Base-by-base conservation (phyloP, 2,797 vertebrate genomes). In the Leucoraja ocellata region DNA sequence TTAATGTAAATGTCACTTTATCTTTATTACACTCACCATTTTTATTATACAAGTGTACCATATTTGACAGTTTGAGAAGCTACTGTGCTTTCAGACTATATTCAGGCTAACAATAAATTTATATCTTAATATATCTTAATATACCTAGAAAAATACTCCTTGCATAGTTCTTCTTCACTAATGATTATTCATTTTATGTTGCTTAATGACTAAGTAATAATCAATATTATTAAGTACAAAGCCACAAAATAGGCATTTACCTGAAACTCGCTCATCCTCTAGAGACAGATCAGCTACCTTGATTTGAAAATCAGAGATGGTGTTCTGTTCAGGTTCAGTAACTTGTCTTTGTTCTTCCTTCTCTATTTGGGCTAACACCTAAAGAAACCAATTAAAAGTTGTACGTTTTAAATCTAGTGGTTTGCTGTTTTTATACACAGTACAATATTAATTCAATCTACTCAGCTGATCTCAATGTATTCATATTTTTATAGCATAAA, bases 311-410 rank as follows among this genome's bases (percentile, higher is more conserved):
- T 39, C 54, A 39, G 25, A 4, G 0, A 10, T 28, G 28, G 58
- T 76, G 28, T 76, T 76, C 90, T 14, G 28, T 73, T 92, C 71
- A 13, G 23, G 23, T 92, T 92, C 90, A 28, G 21, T n/a, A 11
- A 14, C 36, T 54, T 46, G 9, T 54, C 23, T 92, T 76, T 92
- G 90, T 76, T 94, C 93, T 93, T 94, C 93, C 11, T 94, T 94
- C 94, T 96, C 96, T 94, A 96, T 94, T 95, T 96, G 96, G 95
- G 94, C 94, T 14, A 96, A 80, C 76, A 97, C 94, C 98, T 99
- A 94, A 90, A 93, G 94, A 93, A 94, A 94, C 10, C 46, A 86
- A 92, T 58, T 9, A 36, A 92, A 73, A 71, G 21, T 73, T 39
- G 23, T 73, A 74, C 13, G 32, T 65, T 68, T 46, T 91, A 76